A percentile compares a stretch with the other conserved stretches of the same genome.
These are phyloP conservation scores for Nephrocerus scutellatus DNA, from an alignment of 2,888 invertebrate species.

Conservation along the genomic window DNA sequence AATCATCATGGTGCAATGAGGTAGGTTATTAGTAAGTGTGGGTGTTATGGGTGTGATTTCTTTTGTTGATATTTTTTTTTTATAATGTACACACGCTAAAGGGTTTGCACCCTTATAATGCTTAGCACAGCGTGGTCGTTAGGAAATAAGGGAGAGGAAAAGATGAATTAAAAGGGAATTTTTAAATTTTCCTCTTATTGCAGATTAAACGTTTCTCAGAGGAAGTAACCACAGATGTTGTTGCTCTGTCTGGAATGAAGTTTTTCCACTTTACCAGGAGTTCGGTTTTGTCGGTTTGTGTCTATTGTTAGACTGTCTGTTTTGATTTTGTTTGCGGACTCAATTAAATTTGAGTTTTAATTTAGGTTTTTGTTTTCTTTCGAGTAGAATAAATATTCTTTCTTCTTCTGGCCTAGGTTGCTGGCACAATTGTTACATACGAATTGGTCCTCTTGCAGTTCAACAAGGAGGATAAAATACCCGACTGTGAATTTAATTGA, in stretches of 20 bases:
- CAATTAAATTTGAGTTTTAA: too few species aligned
- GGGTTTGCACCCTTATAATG: too few species aligned
- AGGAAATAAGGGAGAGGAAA: too few species aligned
- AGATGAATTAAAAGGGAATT: not conserved
- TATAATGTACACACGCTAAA: too few species aligned
- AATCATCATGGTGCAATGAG: constrained; percentile 48
- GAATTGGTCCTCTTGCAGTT: constrained; percentile 54
- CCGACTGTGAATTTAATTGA: constrained; percentile 32
- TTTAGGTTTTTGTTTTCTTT: constrained; percentile 1
- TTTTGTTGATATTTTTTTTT: constrained; percentile 4
- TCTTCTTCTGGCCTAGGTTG: constrained; percentile 44
- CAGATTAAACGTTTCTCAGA: constrained; percentile 45
- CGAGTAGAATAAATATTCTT: constrained; percentile 2
- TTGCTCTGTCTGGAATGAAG: constrained; percentile 44
- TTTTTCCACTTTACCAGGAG: constrained; percentile 43
- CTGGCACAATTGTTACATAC: constrained; percentile 55
- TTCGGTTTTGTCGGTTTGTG: constrained; percentile 39
- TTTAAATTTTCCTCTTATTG: constrained; percentile 12
- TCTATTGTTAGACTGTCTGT: not conserved
- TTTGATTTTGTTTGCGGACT: not conserved
- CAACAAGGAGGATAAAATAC: constrained; percentile 42
- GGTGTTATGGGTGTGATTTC: constrained; percentile 1
- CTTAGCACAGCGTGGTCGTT: too few species aligned
- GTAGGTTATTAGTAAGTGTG: constrained; percentile 27
- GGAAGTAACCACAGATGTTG: constrained; percentile 41